Evolutionary conservation across 2,888 invertebrate species (phyloP), one percentile per base, ranked within the genome.

Genomic region (Morpho achilles): DNA sequence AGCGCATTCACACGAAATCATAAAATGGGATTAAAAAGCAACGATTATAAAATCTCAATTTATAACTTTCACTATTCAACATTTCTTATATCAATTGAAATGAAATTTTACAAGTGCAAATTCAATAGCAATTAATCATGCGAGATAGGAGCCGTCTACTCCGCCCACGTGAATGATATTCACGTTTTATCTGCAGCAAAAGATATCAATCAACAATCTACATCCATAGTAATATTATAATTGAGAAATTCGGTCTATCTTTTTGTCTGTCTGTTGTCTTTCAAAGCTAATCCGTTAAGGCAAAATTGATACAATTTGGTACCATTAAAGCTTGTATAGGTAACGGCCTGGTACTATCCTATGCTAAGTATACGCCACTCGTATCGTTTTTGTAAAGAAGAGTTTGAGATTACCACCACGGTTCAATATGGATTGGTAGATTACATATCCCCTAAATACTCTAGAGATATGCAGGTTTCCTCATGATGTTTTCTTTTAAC

Each of bases 51-150:
- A 32, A 32, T 32, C 32, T 32, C 4, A 32, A 32, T 32, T 32
- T 41, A 42, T 50, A 42, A 62, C 63, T 64, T 64, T 64, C 59
- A 56, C 64, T 63, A 55, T 48, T 58, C 16, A 48, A 48, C 39
- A 46, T 60, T 49, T 64, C 43, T 41, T 54, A 50, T 54, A 59
- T 54, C 48, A 50, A 46, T 45, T 8, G 40, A 23, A 39, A 22
- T 50, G 53, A 44, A 32, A 49, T 43, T 49, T 48, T 42, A 42
- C 50, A 54, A 58, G 54, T 72, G 76, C 74, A 68, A 74, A 75
- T 74, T 76, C 72, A 75, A 79, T 79, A 73, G 74, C 74, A 66
- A 81, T 82, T 80, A 79, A 81, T 82, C 80, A 77, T 60, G 10
- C 32, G 44, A 52, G 40, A 78, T 75, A 71, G 71, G 64, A 72